These are phyloP conservation scores for Heteromormyrus szaboi DNA, from an alignment of 2,797 vertebrate species.

Conservation along the genomic window DNA sequence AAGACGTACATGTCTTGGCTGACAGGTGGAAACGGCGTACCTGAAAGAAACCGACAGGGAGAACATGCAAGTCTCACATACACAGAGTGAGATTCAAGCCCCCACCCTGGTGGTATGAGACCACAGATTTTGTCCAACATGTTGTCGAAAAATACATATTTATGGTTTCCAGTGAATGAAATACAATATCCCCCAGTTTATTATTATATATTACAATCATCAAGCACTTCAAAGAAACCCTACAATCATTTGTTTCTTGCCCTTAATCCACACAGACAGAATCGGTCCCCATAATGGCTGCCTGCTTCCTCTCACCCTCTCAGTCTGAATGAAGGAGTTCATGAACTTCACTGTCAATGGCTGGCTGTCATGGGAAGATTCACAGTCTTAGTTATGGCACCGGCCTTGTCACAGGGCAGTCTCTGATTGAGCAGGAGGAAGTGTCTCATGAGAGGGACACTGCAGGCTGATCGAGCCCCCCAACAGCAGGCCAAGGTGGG, in stretches of 20 bases:
- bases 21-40: background rate
- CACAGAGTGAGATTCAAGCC: background rate
- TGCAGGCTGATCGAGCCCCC: conserved; percentile 27
- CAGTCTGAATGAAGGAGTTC: background rate
- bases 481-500: conserved; percentile 18
- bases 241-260: background rate
- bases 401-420: conserved; percentile 25
- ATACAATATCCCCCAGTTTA: background rate
- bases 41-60: background rate
- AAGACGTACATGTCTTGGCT: background rate
- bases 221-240: background rate
- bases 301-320: background rate
- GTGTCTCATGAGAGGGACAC: conserved; percentile 18
- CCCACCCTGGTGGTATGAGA: background rate
- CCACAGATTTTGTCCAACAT: background rate
- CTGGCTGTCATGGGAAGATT: background rate
- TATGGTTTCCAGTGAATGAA: background rate
- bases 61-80: background rate
- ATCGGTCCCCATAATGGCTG: background rate
- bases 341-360: background rate
- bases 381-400: background rate
- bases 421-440: background rate
- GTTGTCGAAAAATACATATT: background rate
- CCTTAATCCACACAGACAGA: background rate
- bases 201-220: background rate